Base-by-base conservation (phyloP, 2,888 invertebrate genomes). In the Sphaerophoria rueppellii region DNA sequence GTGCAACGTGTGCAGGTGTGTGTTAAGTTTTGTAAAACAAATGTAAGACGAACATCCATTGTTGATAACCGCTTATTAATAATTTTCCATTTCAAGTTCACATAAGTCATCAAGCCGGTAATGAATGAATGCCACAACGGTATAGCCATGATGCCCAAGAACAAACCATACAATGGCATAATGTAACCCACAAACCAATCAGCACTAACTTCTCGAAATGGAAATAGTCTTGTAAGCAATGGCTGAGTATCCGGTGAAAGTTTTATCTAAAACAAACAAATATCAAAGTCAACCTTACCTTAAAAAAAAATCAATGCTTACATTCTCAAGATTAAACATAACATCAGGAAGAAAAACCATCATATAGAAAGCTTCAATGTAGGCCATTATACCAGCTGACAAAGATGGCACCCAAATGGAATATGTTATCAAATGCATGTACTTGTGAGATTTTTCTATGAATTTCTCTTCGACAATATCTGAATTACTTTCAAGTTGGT, bases 121-220 rank as follows among this genome's bases (percentile, higher is more conserved):
- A 90, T 88, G 61, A 90, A 90, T 14, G 90, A 89, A 37, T 90
- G 90, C 90, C 90, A 90, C 72, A 90, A 32, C 0, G 91, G 90
- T 35, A 90, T 88, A 4, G 79, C 78, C 14, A 87, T 88, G 5
- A 88, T 87, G 11, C 88, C 90, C 72, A 90, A 37, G 0, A 80
- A 60, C 3, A 90, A 40, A 0, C 89, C 87, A 61, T 88, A 89
- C 81, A 80, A 4, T 0, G 80, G 70, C 4, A 75, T 24, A 11
- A 89, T 65, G 55, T 89, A 90, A 0, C 89, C 89, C 1, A 89
- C 54, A 2, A 88, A n/a, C 37, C 89, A 87, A 34, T 88, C 87
- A 73, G 89, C 87, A 35, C 75, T 87, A 2, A 90, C 69, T 37
- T 90, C 89, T 6, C 89, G 87, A 74, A 89, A 90, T 4, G 91